These are phyloP conservation scores for Dysmachus trigonus DNA, from an alignment of 2,888 invertebrate genomes.

Conservation along the genomic window DNA sequence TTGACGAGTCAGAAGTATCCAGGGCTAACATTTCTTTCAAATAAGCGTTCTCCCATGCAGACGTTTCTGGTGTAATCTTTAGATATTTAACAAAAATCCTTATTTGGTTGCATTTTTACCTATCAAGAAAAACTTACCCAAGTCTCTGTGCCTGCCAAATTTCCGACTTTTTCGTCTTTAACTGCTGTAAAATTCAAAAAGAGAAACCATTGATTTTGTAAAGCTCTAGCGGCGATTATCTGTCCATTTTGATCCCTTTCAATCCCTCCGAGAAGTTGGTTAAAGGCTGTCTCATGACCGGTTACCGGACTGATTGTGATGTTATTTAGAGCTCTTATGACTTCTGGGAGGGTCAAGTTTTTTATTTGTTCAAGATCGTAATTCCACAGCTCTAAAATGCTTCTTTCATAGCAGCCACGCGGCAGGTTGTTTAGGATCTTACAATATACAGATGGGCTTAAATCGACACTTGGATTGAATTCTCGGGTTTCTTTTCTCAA, in stretches of 20 bases:
- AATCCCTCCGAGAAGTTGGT: slow-evolving; percentile 71
- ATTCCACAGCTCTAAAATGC: slow-evolving; percentile 77
- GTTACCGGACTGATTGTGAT: slow-evolving; percentile 71
- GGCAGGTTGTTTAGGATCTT: slow-evolving; percentile 70
- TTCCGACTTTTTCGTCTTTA: slow-evolving; percentile 73
- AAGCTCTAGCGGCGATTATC: slow-evolving; percentile 71
- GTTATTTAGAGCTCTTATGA: slow-evolving; percentile 68
- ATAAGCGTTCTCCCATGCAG: slow-evolving; percentile 72
- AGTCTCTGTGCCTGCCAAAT: slow-evolving; percentile 78
- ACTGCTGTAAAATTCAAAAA: slow-evolving; percentile 75
- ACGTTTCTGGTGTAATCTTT: slow-evolving; percentile 67
- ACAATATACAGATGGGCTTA: slow-evolving; percentile 72
- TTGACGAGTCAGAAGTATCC: slow-evolving; percentile 58
- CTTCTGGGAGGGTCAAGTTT: slow-evolving; percentile 69
- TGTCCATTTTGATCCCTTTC: slow-evolving; percentile 69
- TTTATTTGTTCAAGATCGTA: slow-evolving; percentile 68
- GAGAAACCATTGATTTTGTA: slow-evolving; percentile 73
- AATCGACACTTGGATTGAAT: slow-evolving; percentile 69
- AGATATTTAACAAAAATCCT: neutral
- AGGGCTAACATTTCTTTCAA: slow-evolving; percentile 63
- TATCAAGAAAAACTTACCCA: slow-evolving; percentile 68
- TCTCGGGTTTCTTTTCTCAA: slow-evolving; percentile 49
- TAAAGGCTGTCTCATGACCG: slow-evolving; percentile 73
- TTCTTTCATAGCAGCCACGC: slow-evolving; percentile 71
- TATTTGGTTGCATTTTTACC: neutral